Conservation (phyloP, 2,797 vertebrate genomes). For the Coranthus polyacanthus region DNA sequence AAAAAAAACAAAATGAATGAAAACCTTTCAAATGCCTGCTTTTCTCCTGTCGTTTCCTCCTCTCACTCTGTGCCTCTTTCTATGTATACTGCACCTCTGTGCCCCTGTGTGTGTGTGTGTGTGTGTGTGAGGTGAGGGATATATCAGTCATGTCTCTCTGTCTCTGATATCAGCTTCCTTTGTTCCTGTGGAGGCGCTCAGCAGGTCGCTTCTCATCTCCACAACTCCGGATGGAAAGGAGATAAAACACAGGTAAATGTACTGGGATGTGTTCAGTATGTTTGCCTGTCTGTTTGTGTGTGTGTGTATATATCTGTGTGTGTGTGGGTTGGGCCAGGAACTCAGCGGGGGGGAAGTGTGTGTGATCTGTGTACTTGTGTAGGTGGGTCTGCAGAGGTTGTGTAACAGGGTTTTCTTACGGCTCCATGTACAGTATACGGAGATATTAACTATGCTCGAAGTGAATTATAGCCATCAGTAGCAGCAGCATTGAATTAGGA, state of each 20-base stretch:
- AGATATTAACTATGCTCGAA: background rate
- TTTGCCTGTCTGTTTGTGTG: conserved; percentile 7
- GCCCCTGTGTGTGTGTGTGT: background rate
- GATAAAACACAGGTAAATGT: conserved; percentile 51
- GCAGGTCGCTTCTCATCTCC: conserved; percentile 47
- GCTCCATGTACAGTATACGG: background rate
- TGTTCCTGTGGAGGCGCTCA: conserved; percentile 35
- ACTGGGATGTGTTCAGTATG: conserved; percentile 6
- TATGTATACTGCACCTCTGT: conserved; percentile 8
- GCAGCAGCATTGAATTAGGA: no score
- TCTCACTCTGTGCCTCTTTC: no score
- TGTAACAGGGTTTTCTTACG: background rate
- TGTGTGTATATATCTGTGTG: conserved; percentile 14
- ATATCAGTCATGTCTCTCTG: conserved; percentile 5
- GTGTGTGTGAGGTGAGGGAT: conserved; percentile 3
- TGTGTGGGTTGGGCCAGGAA: background rate
- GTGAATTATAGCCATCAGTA: no score
- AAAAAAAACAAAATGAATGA: background rate
- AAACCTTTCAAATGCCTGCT: background rate
- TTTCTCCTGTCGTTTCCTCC: no score
- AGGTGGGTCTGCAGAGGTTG: conserved; percentile 9
- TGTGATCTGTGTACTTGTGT: conserved; percentile 8
- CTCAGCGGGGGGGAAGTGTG: conserved; percentile 1
- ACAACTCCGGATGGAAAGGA: conserved; percentile 9
- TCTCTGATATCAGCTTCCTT: conserved; percentile 28